Base-by-base conservation (phyloP, 1,140 invertebrate species). In the Danaus melanippus region DNA sequence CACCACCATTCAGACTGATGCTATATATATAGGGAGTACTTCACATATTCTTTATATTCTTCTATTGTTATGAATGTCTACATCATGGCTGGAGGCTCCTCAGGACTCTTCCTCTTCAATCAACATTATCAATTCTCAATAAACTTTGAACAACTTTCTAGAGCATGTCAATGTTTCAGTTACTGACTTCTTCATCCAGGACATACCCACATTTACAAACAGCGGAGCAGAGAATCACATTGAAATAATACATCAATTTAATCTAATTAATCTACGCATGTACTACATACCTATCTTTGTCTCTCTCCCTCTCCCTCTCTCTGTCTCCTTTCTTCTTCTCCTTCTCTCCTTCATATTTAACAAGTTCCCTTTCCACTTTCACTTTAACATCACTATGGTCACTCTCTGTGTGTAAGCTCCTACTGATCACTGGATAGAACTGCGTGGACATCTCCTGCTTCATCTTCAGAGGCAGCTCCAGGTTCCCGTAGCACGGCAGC, bases 401-500 rank as follows among this genome's bases (percentile, higher is more conserved):
- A 42, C 50, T 55, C 10, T 79, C 73, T 47, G 51, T 68, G 49
- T 77, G 71, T 10, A 76, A 62, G 68, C 60, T 76, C 47, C 71
- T 75, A 49, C 62, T 46, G 9, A 82, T 76, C 2, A 67, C 65
- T 0, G 76, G 70, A 42, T 68, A 83, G 21, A 81, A 61, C 49
- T 81, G 74, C 0, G 74, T 58, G 0, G 65, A 63, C 8, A 52
- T 63, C n/a, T 86, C 86, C 50, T 87, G 84, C 47, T 87, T 87
- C 0, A 84, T 76, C 58, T 86, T 86, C 7, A 80, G 67, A 0
- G 84, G 82, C 49, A 88, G 62, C 62, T 86, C 84, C 52, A 88
- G 56, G 44, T 88, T 88, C 1, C 87, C 87, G 57, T 88, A 88
- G 53, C 85, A 88, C 0, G 87, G 87, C n/a, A 88, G 60, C 49